These are phyloP conservation scores for Rallus crepitans DNA, from an alignment of 2,797 vertebrate species.

Conservation along the genomic window DNA sequence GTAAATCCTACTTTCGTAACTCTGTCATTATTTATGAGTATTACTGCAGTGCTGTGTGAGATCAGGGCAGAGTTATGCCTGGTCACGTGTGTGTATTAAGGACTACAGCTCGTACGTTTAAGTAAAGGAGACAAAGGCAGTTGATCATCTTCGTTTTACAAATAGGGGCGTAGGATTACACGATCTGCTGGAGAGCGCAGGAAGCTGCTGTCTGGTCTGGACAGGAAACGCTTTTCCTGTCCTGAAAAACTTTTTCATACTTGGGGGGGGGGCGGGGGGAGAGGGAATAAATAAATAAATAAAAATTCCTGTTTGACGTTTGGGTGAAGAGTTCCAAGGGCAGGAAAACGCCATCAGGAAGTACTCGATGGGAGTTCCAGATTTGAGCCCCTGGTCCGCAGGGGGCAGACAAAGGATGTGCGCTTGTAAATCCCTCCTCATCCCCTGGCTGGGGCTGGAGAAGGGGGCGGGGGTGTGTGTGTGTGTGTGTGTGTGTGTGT, in stretches of 20 bases:
- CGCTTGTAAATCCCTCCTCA: not conserved
- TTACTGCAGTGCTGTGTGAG: constrained; percentile 17
- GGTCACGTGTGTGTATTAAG: not conserved
- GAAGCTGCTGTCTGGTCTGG: constrained; percentile 68
- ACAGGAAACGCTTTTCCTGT: constrained; percentile 66
- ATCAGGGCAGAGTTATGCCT: constrained; percentile 45
- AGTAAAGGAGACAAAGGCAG: constrained; percentile 63
- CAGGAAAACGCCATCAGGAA: not conserved
- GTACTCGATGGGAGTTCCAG: not conserved
- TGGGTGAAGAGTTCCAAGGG: not conserved
- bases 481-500: no score
- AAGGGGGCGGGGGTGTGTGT: no score
- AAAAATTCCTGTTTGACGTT: not conserved
- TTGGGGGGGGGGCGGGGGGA: not conserved
- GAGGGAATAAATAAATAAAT: fast-evolving
- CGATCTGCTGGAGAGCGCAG: constrained; percentile 44
- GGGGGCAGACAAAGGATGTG: not conserved
- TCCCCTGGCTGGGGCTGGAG: not conserved
- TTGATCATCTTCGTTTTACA: constrained; percentile 64
- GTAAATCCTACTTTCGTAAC: constrained; percentile 65
- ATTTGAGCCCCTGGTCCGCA: not conserved
- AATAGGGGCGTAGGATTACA: constrained; percentile 61
- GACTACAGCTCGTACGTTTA: constrained; percentile 1
- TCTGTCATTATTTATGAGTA: constrained; percentile 50
- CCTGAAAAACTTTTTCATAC: constrained; percentile 55